Percentiles rank a stretch among this genome's conserved stretches.
phyloP scores from a whole-genome alignment of 2,888 invertebrate species.

The Drosophila mercatorum region DNA sequence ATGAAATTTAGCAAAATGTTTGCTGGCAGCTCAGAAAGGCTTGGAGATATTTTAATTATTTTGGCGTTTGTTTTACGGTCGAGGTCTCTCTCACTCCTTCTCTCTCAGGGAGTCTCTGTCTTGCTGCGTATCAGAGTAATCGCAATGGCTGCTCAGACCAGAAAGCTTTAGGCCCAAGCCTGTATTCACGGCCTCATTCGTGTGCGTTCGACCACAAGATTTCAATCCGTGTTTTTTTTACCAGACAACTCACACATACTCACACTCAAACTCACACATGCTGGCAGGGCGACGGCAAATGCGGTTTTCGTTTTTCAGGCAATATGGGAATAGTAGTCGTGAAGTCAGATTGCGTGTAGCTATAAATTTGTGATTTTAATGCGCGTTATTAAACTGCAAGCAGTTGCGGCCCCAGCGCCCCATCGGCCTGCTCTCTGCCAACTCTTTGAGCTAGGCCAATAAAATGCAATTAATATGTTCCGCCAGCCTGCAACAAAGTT shows the following conservation, averaged over 20 bases:
- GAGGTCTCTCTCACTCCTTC: background rate
- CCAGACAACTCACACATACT: conserved; percentile 11
- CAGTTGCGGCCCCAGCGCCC: conserved; percentile 34
- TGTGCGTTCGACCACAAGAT: conserved; percentile 38
- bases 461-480: conserved; percentile 81
- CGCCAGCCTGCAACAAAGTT: conserved; percentile 75
- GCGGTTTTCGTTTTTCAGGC: conserved; percentile 43
- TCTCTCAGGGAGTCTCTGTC: background rate
- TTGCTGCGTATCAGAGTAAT: conserved; percentile 12
- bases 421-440: conserved; percentile 3
- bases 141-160: conserved; percentile 27
- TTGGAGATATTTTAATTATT: conserved; percentile 75
- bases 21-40: conserved; percentile 51
- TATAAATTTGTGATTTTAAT: conserved; percentile 76
- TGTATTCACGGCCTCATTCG: conserved; percentile 36
- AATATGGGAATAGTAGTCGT: conserved; percentile 62
- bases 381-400: conserved; percentile 77
- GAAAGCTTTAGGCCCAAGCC: background rate
- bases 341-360: conserved; percentile 77
- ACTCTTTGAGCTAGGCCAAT: conserved; percentile 60
- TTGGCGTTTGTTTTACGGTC: conserved; percentile 60
- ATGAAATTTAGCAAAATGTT: conserved; percentile 70
- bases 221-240: conserved; percentile 27
- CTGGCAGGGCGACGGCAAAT: conserved; percentile 23
- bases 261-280: background rate